Evolutionary conservation across 1,140 invertebrate genomes (phyloP).

Genomic region (Acromyrmex charruanus): DNA sequence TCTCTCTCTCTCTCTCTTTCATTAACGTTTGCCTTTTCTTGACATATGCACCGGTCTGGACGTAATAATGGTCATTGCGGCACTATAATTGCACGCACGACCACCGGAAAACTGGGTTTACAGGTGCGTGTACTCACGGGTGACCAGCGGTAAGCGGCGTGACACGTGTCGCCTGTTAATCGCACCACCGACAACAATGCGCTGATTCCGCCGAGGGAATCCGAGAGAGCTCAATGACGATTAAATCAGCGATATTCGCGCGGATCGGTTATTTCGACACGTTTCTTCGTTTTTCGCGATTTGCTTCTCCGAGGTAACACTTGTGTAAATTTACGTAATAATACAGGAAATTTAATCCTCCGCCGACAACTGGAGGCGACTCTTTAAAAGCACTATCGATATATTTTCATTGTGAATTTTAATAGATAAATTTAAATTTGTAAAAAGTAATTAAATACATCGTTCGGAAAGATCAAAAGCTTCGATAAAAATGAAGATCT

Average conservation of each 20-base stretch:
- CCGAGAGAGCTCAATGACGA: neutral
- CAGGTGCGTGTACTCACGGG: conserved; percentile 75
- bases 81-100: conserved; percentile 65
- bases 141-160: conserved; percentile 43
- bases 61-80: conserved; percentile 65
- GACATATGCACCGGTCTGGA: conserved; percentile 66
- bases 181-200: conserved; percentile 5
- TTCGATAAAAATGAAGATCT: too few relatives aligned
- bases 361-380: too few relatives aligned
- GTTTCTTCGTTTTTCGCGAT: neutral
- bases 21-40: conserved; percentile 48
- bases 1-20: neutral
- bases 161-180: conserved; percentile 66
- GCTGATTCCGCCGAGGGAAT: conserved; percentile 22
- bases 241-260: neutral
- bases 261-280: neutral
- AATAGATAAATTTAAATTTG: too few relatives aligned
- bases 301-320: neutral
- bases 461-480: too few relatives aligned
- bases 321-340: neutral
- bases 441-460: too few relatives aligned
- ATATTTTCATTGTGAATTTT: too few relatives aligned
- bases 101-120: conserved; percentile 68
- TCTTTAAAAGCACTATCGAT: too few relatives aligned
- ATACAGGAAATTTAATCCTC: too few relatives aligned